These are phyloP conservation scores for Dryadula phaetusa DNA, from an alignment of 2,888 invertebrate genomes.

Conservation along the genomic window DNA sequence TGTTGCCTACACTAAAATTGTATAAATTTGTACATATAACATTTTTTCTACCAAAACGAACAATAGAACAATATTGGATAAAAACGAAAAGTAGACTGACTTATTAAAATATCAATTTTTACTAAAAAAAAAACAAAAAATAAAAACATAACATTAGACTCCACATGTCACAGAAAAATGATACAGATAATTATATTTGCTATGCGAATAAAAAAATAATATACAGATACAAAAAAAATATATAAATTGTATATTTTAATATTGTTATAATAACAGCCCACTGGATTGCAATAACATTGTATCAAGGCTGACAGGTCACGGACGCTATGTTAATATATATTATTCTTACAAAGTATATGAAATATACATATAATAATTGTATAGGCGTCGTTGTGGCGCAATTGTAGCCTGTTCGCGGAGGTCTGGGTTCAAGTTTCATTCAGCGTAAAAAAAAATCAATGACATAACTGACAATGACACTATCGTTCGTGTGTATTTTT, in stretches of 20 bases:
- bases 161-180: background rate
- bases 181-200: background rate
- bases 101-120: too few relatives aligned
- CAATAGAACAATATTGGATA: too few relatives aligned
- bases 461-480: too few relatives aligned
- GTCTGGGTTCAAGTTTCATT: too few relatives aligned
- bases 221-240: background rate
- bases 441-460: too few relatives aligned
- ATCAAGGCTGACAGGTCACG: slow-evolving; percentile 66
- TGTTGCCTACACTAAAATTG: too few relatives aligned
- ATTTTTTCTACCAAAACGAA: too few relatives aligned
- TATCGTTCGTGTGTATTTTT: too few relatives aligned
- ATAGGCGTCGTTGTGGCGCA: background rate
- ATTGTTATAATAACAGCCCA: slow-evolving; percentile 2
- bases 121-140: background rate
- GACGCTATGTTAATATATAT: slow-evolving; percentile 58
- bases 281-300: slow-evolving; percentile 31
- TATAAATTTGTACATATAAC: too few relatives aligned
- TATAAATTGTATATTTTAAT: background rate
- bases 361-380: background rate
- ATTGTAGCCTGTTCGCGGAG: too few relatives aligned
- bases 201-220: background rate
- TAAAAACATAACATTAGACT: background rate
- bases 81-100: too few relatives aligned
- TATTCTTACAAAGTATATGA: slow-evolving; percentile 3